Evolutionary conservation across 2,888 invertebrate genomes (phyloP).

Genomic region (Phengaris alcon): DNA sequence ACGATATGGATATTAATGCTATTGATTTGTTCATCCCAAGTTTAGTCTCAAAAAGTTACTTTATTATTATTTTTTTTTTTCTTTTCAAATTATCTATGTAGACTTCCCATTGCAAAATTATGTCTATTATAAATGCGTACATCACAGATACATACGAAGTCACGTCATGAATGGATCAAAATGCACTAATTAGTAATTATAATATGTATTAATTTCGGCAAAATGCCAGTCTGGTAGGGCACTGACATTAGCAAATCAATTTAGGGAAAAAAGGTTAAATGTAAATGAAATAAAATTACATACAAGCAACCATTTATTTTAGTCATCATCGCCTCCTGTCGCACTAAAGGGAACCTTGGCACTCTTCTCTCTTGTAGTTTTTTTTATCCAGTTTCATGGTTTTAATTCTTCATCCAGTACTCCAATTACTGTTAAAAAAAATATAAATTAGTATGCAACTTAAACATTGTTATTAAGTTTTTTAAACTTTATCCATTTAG

Average conservation of each 20-base stretch:
- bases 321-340: not conserved
- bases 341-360: not conserved
- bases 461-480: not conserved
- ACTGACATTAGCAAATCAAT: no score
- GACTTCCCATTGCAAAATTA: no score
- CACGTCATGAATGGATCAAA: no score
- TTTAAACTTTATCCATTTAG: not conserved
- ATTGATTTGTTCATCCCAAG: not conserved
- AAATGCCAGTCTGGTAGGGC: not conserved
- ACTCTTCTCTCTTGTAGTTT: not conserved
- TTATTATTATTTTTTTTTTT: no score
- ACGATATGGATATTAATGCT: not conserved
- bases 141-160: no score
- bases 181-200: not conserved
- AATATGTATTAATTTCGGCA: not conserved
- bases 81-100: no score
- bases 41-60: no score
- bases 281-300: constrained; percentile 6
- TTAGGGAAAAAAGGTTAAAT: no score
- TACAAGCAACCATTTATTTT: not conserved
- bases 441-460: constrained; percentile 20
- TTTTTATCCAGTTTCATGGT: not conserved
- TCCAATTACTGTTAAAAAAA: constrained; percentile 37
- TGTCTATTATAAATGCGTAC: no score
- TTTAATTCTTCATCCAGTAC: constrained; percentile 31